Conservation (phyloP, 2,888 invertebrate genomes). For the Pasiphila rectangulata region DNA sequence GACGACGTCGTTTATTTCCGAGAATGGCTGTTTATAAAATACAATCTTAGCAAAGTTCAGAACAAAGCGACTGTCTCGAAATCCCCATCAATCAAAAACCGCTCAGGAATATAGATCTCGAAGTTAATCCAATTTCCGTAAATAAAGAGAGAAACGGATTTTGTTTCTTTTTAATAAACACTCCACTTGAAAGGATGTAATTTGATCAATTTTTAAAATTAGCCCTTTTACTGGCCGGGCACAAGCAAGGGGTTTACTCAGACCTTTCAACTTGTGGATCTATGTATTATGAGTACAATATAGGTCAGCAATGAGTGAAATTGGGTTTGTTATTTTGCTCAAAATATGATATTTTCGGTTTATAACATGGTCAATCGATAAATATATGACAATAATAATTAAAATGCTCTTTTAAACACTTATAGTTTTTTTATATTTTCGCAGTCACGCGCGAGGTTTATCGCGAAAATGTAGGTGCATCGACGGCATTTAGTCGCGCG, state of each 20-base stretch:
- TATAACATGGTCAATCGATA: no score
- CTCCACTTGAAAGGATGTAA: slow-evolving; percentile 44
- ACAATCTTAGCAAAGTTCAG: no score
- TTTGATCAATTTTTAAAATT: slow-evolving; percentile 54
- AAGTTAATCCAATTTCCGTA: slow-evolving; percentile 22
- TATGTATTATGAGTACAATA: background rate
- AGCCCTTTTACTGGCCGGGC: slow-evolving; percentile 46
- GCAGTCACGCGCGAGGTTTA: no score
- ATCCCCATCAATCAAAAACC: slow-evolving; percentile 1
- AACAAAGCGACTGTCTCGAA: slow-evolving; percentile 1
- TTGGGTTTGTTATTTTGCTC: no score
- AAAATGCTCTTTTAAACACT: no score
- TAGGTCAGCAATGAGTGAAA: background rate
- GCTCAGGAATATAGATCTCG: slow-evolving; percentile 11
- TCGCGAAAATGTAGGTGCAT: no score
- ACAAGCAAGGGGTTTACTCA: slow-evolving; percentile 41
- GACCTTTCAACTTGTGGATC: slow-evolving; percentile 31
- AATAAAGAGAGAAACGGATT: slow-evolving; percentile 21
- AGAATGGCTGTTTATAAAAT: no score
- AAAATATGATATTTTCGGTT: no score
- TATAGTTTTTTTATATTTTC: no score
- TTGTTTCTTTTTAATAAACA: slow-evolving; percentile 25
- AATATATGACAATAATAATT: no score
- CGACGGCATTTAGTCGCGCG: no score
- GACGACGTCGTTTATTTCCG: no score